A percentile compares a stretch with the other conserved stretches of the same genome.
Evolutionary conservation across 2,888 invertebrate species (phyloP).

Genomic region (Clanis bilineata): DNA sequence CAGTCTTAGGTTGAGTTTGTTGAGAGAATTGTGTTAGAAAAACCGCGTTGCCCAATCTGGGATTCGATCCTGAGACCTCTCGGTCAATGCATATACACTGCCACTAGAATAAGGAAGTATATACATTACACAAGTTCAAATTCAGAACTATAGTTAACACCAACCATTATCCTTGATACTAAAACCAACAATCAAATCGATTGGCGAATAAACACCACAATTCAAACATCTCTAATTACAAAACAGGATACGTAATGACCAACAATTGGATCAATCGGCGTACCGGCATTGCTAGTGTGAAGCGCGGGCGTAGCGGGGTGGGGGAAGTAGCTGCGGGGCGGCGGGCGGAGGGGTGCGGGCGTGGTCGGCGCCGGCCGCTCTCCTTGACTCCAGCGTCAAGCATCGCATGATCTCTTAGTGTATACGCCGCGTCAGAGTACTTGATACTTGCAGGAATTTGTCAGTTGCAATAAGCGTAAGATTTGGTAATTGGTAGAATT

Average conservation of each 20-base stretch:
- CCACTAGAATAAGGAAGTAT: not conserved
- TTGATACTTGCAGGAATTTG: constrained; percentile 41
- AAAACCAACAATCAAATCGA: constrained; percentile 7
- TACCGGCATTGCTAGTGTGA: constrained; percentile 44
- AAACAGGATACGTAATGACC: constrained; percentile 62
- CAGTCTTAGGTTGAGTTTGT: no score
- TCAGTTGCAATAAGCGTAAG: not conserved
- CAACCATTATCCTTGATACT: constrained; percentile 4
- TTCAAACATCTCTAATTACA: constrained; percentile 31
- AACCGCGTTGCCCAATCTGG: no score
- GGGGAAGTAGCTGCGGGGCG: constrained; percentile 41
- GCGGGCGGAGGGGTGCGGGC: constrained; percentile 59
- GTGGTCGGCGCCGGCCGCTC: constrained; percentile 81
- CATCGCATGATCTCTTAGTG: constrained; percentile 76
- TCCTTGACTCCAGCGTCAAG: constrained; percentile 80
- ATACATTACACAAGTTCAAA: not conserved
- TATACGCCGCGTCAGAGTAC: constrained; percentile 29
- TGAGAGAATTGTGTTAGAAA: no score
- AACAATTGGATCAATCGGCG: constrained; percentile 37
- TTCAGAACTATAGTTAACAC: not conserved
- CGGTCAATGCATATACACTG: no score
- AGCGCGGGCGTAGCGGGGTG: constrained; percentile 44
- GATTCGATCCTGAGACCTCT: no score
- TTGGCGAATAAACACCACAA: constrained; percentile 39
- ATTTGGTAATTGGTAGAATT: not conserved